Percentiles rank a stretch among this genome's conserved stretches.
Evolutionary conservation across 2,888 invertebrate species (phyloP).

Genomic region (Ypsolopha scabrella): DNA sequence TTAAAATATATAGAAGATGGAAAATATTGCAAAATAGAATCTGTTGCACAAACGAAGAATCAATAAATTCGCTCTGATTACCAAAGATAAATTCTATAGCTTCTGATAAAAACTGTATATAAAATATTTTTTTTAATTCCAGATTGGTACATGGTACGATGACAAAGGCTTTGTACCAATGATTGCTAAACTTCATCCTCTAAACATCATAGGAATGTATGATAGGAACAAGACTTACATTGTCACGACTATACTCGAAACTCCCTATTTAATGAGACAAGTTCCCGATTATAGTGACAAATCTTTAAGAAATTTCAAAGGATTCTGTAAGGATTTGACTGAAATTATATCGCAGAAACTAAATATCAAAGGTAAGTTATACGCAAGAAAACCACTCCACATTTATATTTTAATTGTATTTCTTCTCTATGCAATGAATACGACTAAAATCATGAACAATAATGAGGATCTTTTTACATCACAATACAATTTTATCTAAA

Average conservation of each 20-base stretch:
- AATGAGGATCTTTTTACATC: too few species aligned
- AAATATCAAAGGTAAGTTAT: conserved; percentile 87
- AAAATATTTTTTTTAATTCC: conserved; percentile 6
- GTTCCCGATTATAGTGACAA: conserved; percentile 75
- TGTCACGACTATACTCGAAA: conserved; percentile 87
- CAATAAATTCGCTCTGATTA: too few species aligned
- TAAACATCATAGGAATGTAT: conserved; percentile 74
- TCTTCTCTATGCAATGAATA: too few species aligned
- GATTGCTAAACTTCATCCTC: conserved; percentile 77
- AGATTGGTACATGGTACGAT: conserved; percentile 91
- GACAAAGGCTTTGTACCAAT: conserved; percentile 80
- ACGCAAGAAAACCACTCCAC: too few species aligned
- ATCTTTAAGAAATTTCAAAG: conserved; percentile 84
- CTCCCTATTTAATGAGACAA: conserved; percentile 86
- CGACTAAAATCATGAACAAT: too few species aligned
- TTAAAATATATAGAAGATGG: too few species aligned
- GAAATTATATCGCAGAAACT: conserved; percentile 83
- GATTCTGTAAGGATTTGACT: conserved; percentile 93
- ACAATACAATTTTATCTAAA: too few species aligned
- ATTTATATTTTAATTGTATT: too few species aligned
- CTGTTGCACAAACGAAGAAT: too few species aligned
- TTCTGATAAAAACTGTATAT: too few species aligned
- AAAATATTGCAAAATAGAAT: too few species aligned
- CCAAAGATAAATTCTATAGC: too few species aligned
- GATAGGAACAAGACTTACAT: conserved; percentile 88